Evolutionary conservation across 2,797 vertebrate genomes (phyloP), one percentile per base, ranked within the genome.

Genomic region (Acipenser ruthenus): DNA sequence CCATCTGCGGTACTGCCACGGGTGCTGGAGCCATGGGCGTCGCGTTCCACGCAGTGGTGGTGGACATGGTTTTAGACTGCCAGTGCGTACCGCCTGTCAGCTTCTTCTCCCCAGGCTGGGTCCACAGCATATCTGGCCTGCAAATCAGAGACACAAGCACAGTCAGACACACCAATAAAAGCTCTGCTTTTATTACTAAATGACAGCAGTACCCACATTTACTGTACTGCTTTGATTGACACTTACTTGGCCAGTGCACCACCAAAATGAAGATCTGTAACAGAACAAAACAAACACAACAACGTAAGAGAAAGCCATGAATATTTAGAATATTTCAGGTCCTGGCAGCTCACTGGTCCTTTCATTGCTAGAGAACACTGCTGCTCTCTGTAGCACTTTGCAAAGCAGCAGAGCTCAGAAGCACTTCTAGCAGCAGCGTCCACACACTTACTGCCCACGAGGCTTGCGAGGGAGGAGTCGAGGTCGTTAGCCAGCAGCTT

Each of bases 261-360:
- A 77, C 90, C 91, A 77, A 95, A 93, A 81, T 93, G 91, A 83
- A 94, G 87, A 88, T 94, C 95, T 97, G 75, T 75, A 18, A 65
- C 12, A 65, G 12, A 1, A 9, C 63, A 53, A 69, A 49, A 66
- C 68, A 49, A 12, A 74, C 77, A 73, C 48, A 60, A 60, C 69
- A 72, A 75, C 4, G 64, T 49, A 50, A 73, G 62, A 78, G 49
- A 50, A 48, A 10, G 8, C 47, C 10, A 12, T 47, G 47, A 9
- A 63, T 11, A 10, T 37, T 37, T 4, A 3, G 23, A 37, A 37
- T 37, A 37, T 37, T 37, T 37, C 23, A 37, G 62, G 6, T 10
- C 6, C 8, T 52, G 47, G 47, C 58, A 9, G 8, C 18, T 58
- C 47, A 60, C 50, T 18, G 15, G 15, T 37, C 23, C 51, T 12